Conservation (phyloP, 2,888 invertebrate species). For the Philhelius pedissequus region DNA sequence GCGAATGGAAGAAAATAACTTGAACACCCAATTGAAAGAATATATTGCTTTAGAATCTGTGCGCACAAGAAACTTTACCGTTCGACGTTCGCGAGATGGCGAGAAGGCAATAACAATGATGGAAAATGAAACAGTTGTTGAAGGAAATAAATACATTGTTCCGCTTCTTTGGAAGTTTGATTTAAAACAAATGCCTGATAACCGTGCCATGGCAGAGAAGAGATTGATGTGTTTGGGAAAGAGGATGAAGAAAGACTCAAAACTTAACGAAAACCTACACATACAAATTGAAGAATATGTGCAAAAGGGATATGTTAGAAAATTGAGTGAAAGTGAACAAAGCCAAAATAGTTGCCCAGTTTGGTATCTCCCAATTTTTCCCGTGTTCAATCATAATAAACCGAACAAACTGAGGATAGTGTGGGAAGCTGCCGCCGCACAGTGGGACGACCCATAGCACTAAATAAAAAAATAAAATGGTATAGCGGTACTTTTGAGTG, state of each 20-base stretch:
- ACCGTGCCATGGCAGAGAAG: not conserved
- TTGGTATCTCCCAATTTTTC: constrained; percentile 7
- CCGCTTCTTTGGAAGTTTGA: not conserved
- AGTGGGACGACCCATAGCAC: too few species aligned
- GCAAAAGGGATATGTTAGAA: not conserved
- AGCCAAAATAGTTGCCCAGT: too few species aligned
- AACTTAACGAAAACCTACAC: not conserved
- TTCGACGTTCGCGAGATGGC: not conserved
- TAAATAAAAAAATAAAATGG: too few species aligned
- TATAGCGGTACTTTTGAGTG: too few species aligned
- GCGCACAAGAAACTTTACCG: not conserved
- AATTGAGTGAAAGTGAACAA: not conserved
- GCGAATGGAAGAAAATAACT: not conserved
- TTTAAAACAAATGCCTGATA: not conserved
- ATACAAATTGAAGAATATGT: not conserved
- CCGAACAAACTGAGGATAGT: constrained; percentile 6
- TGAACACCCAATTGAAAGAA: not conserved
- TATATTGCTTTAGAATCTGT: not conserved
- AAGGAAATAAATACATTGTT: not conserved
- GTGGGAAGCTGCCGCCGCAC: constrained; percentile 15
- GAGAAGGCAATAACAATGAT: not conserved
- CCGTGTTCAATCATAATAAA: not conserved
- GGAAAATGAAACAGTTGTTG: not conserved
- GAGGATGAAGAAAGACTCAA: not conserved
- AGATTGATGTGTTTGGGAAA: not conserved